Conservation (phyloP, 1,140 invertebrate species). For the Bombus picipes region DNA sequence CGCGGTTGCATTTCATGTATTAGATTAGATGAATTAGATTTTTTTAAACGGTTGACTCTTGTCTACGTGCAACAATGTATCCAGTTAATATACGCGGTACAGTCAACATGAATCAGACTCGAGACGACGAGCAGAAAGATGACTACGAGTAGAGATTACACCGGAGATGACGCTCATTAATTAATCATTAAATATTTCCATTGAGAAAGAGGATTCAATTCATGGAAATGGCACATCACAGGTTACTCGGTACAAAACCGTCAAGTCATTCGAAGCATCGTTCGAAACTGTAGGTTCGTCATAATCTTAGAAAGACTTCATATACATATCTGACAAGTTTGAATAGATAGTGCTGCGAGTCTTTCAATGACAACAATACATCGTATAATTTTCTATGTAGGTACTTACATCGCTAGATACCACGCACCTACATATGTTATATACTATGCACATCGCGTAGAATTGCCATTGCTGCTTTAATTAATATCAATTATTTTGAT, state of each 20-base stretch:
- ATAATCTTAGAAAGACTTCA: conserved; percentile 2
- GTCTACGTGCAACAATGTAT: background rate
- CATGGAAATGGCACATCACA: background rate
- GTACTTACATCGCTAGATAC: background rate
- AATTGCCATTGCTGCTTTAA: background rate
- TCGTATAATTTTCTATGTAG: conserved; percentile 19
- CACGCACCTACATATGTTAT: background rate
- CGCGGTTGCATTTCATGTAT: too few species aligned
- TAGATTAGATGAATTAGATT: background rate
- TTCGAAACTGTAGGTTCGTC: background rate
- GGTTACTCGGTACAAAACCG: background rate
- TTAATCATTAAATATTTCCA: conserved; percentile 13
- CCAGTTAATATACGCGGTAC: background rate
- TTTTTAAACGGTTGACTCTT: background rate
- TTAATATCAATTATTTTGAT: background rate
- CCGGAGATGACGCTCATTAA: background rate
- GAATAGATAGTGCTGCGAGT: background rate
- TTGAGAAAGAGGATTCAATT: background rate
- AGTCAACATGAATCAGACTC: background rate
- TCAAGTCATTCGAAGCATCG: background rate
- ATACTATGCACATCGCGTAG: too few species aligned
- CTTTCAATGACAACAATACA: background rate
- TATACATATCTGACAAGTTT: background rate
- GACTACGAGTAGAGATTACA: background rate
- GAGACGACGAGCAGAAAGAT: background rate